Evolutionary conservation across 2,888 invertebrate genomes (phyloP).

Genomic region (Pollenia griseotomentosa): DNA sequence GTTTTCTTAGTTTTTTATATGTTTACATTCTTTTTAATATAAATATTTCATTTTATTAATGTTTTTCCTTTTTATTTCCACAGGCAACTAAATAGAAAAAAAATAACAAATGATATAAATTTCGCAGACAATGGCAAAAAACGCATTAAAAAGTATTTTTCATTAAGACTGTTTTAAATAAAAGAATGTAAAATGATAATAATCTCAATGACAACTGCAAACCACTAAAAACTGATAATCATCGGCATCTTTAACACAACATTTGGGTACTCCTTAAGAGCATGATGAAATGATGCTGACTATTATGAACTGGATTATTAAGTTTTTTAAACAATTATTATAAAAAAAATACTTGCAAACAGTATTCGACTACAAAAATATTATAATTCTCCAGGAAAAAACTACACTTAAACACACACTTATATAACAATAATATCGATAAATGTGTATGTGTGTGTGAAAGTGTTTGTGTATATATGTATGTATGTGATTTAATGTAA

Average conservation of each 20-base stretch:
- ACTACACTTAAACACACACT: conserved; percentile 1
- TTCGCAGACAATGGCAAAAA: conserved; percentile 69
- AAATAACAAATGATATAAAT: conserved; percentile 58
- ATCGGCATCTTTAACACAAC: conserved; percentile 45
- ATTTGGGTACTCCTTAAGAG: conserved; percentile 44
- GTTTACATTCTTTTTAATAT: conserved; percentile 11
- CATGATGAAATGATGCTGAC: conserved; percentile 45
- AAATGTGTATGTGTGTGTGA: background rate
- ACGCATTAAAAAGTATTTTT: conserved; percentile 43
- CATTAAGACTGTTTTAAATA: conserved; percentile 52
- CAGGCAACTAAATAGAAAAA: conserved; percentile 66
- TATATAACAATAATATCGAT: background rate
- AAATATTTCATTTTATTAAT: conserved; percentile 24
- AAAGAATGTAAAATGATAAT: conserved; percentile 67
- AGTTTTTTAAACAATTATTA: conserved; percentile 54
- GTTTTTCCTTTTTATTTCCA: conserved; percentile 57
- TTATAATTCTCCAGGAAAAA: conserved; percentile 40
- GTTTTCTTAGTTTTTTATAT: background rate
- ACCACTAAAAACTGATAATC: conserved; percentile 51
- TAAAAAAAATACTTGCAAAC: conserved; percentile 67
- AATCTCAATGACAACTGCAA: conserved; percentile 59
- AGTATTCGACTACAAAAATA: conserved; percentile 60
- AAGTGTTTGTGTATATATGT: conserved; percentile 38
- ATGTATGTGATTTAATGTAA: conserved; percentile 60
- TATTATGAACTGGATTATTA: conserved; percentile 60